Percentiles rank a stretch among this genome's conserved stretches.
Conservation (phyloP, 2,797 vertebrate species). For the Sebastes diploproa region DNA sequence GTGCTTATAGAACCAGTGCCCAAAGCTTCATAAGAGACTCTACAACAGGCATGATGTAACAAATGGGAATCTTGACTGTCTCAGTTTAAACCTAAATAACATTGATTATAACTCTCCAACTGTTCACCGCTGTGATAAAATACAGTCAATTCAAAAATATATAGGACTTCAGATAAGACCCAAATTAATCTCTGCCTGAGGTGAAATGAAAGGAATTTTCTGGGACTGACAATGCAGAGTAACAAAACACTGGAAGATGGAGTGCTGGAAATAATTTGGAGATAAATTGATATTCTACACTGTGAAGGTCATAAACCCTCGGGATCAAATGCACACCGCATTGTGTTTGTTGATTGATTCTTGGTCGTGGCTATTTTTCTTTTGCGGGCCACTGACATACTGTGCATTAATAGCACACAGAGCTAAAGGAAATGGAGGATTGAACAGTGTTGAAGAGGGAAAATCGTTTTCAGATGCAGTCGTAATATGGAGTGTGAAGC, state of each 20-base stretch:
- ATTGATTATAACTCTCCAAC: neutral
- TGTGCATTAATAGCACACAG: constrained; percentile 29
- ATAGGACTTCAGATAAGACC: neutral
- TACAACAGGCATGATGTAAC: neutral
- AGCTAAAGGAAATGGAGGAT: constrained; percentile 24
- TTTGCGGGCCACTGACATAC: constrained; percentile 20
- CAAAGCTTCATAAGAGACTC: neutral
- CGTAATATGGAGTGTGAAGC: neutral
- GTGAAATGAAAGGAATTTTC: constrained; percentile 25
- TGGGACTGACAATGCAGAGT: constrained; percentile 20
- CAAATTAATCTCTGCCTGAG: constrained; percentile 36
- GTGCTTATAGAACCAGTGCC: neutral
- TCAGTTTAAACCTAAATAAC: neutral
- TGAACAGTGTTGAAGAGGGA: constrained; percentile 20
- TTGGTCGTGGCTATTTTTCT: constrained; percentile 57
- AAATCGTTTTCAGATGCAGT: constrained; percentile 24
- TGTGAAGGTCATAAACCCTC: constrained; percentile 59
- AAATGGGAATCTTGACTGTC: neutral
- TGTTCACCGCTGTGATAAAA: neutral
- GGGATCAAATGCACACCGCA: constrained; percentile 57
- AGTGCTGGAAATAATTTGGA: constrained; percentile 52
- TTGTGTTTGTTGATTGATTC: constrained; percentile 64
- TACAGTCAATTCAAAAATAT: neutral
- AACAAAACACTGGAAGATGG: constrained; percentile 46
- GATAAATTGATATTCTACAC: constrained; percentile 57